phyloP scores from a whole-genome alignment of 2,797 vertebrate genomes.

The Bovichtus variegatus region DNA sequence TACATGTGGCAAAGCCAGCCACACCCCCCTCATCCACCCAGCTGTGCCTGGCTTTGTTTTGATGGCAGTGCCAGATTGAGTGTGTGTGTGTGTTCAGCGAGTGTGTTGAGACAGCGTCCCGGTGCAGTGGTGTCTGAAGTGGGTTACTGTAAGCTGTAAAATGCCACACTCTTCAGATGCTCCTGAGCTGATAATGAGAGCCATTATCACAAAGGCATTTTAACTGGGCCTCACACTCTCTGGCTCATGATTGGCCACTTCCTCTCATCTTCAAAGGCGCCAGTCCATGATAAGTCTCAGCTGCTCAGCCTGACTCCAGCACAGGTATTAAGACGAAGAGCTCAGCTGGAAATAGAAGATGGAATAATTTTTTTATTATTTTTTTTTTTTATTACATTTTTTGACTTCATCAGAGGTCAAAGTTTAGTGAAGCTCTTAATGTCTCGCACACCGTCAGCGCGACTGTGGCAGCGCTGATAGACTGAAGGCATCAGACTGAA shows the following conservation, averaged over 20 bases:
- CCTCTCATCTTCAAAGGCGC: slow-evolving; percentile 63
- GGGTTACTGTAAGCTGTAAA: slow-evolving; percentile 83
- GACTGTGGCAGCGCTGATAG: slow-evolving; percentile 19
- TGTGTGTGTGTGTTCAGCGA: slow-evolving; percentile 35
- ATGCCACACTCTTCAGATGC: slow-evolving; percentile 83
- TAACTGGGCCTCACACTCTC: slow-evolving; percentile 60
- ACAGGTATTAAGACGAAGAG: slow-evolving; percentile 48
- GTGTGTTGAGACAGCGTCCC: slow-evolving; percentile 67
- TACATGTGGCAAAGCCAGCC: slow-evolving; percentile 69
- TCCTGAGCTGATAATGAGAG: slow-evolving; percentile 83
- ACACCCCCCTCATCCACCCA: slow-evolving; percentile 74
- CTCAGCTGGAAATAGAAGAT: background rate
- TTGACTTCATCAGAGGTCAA: slow-evolving; percentile 36
- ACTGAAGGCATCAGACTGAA: slow-evolving; percentile 47
- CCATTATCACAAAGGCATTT: slow-evolving; percentile 79
- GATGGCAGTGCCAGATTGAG: slow-evolving; percentile 64
- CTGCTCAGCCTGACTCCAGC: slow-evolving; percentile 40
- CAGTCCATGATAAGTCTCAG: slow-evolving; percentile 47
- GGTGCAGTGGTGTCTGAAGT: slow-evolving; percentile 77
- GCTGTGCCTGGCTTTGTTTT: slow-evolving; percentile 80
- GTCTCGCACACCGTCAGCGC: slow-evolving; percentile 10
- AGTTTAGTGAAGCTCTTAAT: slow-evolving; percentile 39
- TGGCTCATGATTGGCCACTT: slow-evolving; percentile 57
- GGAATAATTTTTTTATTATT: too few relatives aligned
- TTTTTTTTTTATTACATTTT: too few relatives aligned